Evolutionary conservation across 1,140 invertebrate genomes (phyloP), one percentile per base, ranked within the genome.

Genomic region (Microplitis demolitor): DNA sequence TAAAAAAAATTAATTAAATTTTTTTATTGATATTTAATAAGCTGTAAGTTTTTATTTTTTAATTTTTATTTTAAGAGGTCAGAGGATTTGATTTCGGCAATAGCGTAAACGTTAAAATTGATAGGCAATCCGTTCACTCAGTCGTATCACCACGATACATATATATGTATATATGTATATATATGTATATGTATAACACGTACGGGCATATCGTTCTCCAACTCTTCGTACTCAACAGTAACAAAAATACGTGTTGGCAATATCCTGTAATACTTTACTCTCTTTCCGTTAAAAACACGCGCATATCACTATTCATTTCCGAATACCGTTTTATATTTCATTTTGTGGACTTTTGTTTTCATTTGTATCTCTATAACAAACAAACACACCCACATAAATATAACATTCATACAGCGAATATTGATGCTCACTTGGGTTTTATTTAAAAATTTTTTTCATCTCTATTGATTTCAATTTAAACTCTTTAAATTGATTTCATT

Each of bases 221-320:
- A 33, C 39, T 37, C 11, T 11, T 11, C 39, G 34, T 35, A 37
- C 35, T 39, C 54, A 60, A 66, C 63, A 72, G 39, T 11, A 45
- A 45, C 39, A 11, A 45, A 24, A 72, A 72, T 72, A 66, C 51
- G 63, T 72, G 63, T 66, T 45, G 14, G 34, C 70, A 72, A 72
- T 72, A 72, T 72, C 70, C 70, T 45, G 70, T 33, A 66, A 72
- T 72, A 60, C 70, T 72, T 66, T 72, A 31, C 6, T 56, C 70
- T 54, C 62, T 72, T 66, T 51, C 66, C 66, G 66, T 72, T 72
- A 11, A 58, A 66, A 72, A 72, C 54, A 56, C 63, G 6, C 70
- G 35, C 64, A 66, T 60, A 72, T 72, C 70, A 72, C 61, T 66
- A 72, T 72, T 72, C 51, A 72, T 64, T 72, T 72, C 70, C 70